These are phyloP conservation scores for Cercocebus atys DNA, from an alignment of 2,113 vertebrate genomes.

Conservation along the genomic window DNA sequence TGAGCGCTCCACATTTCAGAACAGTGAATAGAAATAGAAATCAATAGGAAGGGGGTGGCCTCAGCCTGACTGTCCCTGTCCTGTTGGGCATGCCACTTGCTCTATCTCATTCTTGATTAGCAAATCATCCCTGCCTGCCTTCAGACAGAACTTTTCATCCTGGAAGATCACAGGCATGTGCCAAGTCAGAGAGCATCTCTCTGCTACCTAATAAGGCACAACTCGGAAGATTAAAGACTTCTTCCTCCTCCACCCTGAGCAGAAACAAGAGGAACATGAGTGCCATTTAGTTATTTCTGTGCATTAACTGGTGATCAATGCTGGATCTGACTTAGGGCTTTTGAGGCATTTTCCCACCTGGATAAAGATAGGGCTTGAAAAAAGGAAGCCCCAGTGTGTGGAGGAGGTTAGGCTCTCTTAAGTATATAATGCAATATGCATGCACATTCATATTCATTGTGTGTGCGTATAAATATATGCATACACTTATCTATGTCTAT, in stretches of 20 bases:
- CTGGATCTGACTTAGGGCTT: background rate
- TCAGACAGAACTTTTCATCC: conserved; percentile 8
- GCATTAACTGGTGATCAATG: background rate
- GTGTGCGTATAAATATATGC: accelerated
- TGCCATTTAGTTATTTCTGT: background rate
- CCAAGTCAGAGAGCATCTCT: background rate
- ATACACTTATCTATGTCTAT: too few species aligned
- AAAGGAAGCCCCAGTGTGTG: background rate
- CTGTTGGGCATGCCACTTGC: background rate
- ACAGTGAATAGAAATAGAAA: background rate
- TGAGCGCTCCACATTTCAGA: background rate
- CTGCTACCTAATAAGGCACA: background rate
- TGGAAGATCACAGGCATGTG: background rate
- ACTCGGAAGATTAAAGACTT: background rate
- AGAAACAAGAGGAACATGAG: background rate
- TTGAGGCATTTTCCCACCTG: background rate
- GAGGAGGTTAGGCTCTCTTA: background rate
- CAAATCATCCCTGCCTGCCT: background rate
- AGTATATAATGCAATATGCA: background rate
- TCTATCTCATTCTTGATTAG: background rate
- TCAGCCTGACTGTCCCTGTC: background rate
- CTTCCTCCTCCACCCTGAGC: too few species aligned
- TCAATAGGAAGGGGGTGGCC: background rate
- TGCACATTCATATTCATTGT: background rate
- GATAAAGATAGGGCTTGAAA: background rate